Base-by-base conservation (phyloP, 2,113 vertebrate genomes). In the Acanthochromis polyacanthus region DNA sequence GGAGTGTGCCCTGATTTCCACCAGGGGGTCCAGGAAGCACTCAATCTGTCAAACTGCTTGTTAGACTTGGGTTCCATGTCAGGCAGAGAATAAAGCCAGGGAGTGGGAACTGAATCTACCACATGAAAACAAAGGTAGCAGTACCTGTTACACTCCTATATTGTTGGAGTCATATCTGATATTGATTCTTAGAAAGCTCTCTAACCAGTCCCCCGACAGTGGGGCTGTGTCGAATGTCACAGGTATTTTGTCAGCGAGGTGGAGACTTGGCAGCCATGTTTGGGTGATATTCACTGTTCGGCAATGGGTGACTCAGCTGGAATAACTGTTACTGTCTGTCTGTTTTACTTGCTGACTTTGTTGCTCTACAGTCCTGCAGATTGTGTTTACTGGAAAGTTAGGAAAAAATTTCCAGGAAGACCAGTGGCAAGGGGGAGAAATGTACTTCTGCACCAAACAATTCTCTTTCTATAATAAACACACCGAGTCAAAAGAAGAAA, bases 281-380 rank as follows among this genome's bases (percentile, higher is more conserved):
- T 52, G 43, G 22, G 16, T 63, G 60, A 45, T 77, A 57, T 45
- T 65, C 50, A 82, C 40, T 23, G 14, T 43, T 48, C 65, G 71
- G 32, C 38, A 80, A 78, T 65, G 72, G 70, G 73, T 70, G 81
- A 81, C 81, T 84, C 86, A 80, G 84, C 82, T 67, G 64, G 19
- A 77, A 53, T 40, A 14, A 50, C 57, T n/a, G 45, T 43, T 56
- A 20, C 63, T 76, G 65, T 76, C 17, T 2, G 20, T 36, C 53
- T 55, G 30, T 65, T 51, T 62, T 28, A 25, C 56, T 76, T 60
- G 66, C 80, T 81, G 68, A 85, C 56, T 70, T 62, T 17, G 68
- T 53, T 46, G 57, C 19, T 52, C 63, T 22, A 5, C 22, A 17
- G 25, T 15, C 23, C 48, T 51, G 55, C 64, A 56, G 52, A 64